A percentile compares a stretch with the other conserved stretches of the same genome.
Evolutionary conservation across 2,888 invertebrate genomes (phyloP).

Genomic region (Smittia aterrima): DNA sequence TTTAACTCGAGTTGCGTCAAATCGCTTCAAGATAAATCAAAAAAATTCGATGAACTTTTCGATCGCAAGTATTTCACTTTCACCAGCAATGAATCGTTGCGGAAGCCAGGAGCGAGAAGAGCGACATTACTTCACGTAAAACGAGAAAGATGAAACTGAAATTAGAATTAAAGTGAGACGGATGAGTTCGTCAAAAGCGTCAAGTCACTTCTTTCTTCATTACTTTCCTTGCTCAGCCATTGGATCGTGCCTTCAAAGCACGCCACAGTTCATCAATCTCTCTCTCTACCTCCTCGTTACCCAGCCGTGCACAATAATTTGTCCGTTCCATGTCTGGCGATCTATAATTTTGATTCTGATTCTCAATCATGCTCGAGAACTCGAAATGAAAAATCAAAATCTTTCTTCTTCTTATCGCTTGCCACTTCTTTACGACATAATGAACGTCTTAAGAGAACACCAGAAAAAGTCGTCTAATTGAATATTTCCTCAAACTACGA

Average conservation of each 20-base stretch:
- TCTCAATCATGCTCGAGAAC: neutral
- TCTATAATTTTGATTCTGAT: neutral
- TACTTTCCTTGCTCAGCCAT: neutral
- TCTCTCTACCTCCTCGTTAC: neutral
- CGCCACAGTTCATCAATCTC: slow-evolving; percentile 8
- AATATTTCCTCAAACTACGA: slow-evolving; percentile 32
- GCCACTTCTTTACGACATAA: neutral
- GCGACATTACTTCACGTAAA: neutral
- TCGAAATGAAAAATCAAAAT: neutral
- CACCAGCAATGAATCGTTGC: no score
- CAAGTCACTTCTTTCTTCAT: neutral
- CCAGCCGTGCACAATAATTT: neutral
- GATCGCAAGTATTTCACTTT: no score
- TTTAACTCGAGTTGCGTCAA: neutral
- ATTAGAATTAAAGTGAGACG: neutral
- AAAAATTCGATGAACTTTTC: neutral
- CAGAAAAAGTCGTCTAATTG: slow-evolving; percentile 31
- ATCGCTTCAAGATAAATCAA: slow-evolving; percentile 1
- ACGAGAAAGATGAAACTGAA: neutral
- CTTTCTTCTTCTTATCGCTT: neutral
- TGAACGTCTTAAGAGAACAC: slow-evolving; percentile 29
- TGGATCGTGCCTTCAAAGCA: neutral
- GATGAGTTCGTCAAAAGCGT: neutral
- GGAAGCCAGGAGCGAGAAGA: no score
- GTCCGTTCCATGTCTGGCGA: neutral